Percentiles rank a stretch among this genome's conserved stretches.
Conservation (phyloP, 2,113 vertebrate genomes). For the Gnathonemus echidnorhynchus region DNA sequence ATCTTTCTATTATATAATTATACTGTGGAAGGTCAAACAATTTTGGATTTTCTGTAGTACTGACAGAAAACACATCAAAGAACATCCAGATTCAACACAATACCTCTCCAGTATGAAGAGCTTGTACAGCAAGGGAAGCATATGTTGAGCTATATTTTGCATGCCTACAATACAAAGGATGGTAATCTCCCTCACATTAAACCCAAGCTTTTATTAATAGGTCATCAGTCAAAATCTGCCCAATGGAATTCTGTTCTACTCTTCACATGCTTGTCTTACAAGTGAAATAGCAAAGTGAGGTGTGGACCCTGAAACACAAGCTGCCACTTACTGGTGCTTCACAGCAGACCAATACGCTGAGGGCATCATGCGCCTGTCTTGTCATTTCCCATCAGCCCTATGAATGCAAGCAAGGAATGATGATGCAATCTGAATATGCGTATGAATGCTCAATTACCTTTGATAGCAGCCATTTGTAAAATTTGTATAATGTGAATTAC, state of each 20-base stretch:
- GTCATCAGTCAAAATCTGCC: background rate
- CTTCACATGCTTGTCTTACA: slow-evolving; percentile 59
- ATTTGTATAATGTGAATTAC: background rate
- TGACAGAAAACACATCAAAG: slow-evolving; percentile 29
- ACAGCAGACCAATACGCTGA: slow-evolving; percentile 49
- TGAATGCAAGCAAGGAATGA: background rate
- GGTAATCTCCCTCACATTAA: background rate
- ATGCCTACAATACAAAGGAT: background rate
- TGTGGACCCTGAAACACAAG: slow-evolving; percentile 56
- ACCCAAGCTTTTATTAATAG: background rate
- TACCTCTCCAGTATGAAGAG: background rate
- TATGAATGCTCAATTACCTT: background rate
- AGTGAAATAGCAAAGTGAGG: slow-evolving; percentile 51
- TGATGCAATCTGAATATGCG: slow-evolving; percentile 17
- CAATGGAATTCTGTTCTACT: background rate
- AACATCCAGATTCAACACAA: background rate
- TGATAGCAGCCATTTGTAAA: slow-evolving; percentile 21
- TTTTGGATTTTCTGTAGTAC: slow-evolving; percentile 20
- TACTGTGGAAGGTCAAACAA: background rate
- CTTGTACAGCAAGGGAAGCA: background rate
- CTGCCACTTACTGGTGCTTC: slow-evolving; percentile 50
- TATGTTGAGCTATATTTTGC: background rate
- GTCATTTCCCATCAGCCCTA: background rate
- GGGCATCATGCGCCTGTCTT: slow-evolving; percentile 5
- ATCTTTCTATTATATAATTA: background rate